phyloP scores from a whole-genome alignment of 1,140 invertebrate species.

The Drosophila mayri region DNA sequence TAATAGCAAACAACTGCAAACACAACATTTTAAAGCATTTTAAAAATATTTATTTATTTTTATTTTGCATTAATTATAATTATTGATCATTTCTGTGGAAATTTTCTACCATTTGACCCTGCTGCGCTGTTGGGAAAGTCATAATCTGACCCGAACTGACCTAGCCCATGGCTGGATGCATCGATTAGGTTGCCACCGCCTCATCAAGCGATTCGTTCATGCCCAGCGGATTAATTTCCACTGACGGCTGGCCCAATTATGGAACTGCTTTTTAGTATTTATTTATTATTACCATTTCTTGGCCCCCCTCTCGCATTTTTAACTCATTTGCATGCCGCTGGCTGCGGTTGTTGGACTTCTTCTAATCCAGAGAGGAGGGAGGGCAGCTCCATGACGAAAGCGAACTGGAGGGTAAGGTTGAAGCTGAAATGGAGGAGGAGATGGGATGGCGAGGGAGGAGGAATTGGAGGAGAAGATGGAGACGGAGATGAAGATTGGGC shows the following conservation, averaged over 20 bases:
- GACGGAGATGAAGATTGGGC: conserved; percentile 12
- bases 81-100: neutral
- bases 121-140: neutral
- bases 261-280: conserved; percentile 52
- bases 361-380: conserved; percentile 11
- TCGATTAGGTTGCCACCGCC: conserved; percentile 22
- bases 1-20: too few relatives aligned
- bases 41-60: too few relatives aligned
- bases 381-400: conserved; percentile 36
- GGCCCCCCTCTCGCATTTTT: conserved; percentile 11
- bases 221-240: conserved; percentile 39
- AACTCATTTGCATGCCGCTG: conserved; percentile 38
- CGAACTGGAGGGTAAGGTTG: neutral
- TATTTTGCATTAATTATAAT: neutral
- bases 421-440: neutral
- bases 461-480: neutral
- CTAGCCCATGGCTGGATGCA: conserved; percentile 16
- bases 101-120: neutral
- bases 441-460: neutral
- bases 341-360: conserved; percentile 24
- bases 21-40: too few relatives aligned
- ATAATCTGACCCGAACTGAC: conserved; percentile 24
- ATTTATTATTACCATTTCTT: conserved; percentile 54
- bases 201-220: conserved; percentile 29
- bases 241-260: conserved; percentile 47